Base-by-base conservation (phyloP, 1,140 invertebrate genomes). In the Lepidurus packardi region DNA sequence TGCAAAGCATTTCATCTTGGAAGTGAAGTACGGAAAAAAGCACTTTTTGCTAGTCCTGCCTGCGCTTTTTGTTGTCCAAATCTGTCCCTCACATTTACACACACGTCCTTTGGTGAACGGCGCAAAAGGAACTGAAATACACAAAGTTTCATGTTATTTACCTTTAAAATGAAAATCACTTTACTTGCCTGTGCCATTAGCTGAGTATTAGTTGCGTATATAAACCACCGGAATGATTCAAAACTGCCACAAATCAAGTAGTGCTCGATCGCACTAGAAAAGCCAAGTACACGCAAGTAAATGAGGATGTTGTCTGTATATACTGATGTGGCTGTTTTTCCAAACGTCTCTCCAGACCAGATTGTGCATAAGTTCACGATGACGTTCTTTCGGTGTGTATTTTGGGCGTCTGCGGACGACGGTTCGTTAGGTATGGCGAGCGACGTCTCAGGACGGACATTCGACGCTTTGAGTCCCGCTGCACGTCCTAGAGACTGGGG, bases 361-460 rank as follows among this genome's bases (percentile, higher is more conserved):
- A 65, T 65, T 21, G 8, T 65, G 53, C 53, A 21, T 65, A n/a
- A 65, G 53, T 65, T 65, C 53, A 65, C 53, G 53, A 65, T 65
- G 53, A 65, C 53, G 53, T 65, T 65, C 53, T 65, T 65, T 65
- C 53, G 53, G 53, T 65, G 53, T 65, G 53, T 65, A 65, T 65
- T 65, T 65, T 65, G 53, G 53, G 53, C 53, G 53, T 65, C 53
- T 65, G 53, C 21, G n/a, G 53, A 65, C 53, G 53, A 16, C 53
- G 53, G 53, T 65, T 65, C 53, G 53, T 65, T 65, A 65, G 53
- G 8, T 21, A 65, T 65, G 53, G 53, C 53, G 53, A 65, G 53
- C 53, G 53, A 65, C n/a, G 53, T 65, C 53, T 9, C 53, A 7
- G 53, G 53, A 7, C 53, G 53, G 53, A 65, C 53, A 65, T 65